A percentile compares a stretch with the other conserved stretches of the same genome.
Conservation (phyloP, 2,113 vertebrate genomes). For the Ondatra zibethicus region DNA sequence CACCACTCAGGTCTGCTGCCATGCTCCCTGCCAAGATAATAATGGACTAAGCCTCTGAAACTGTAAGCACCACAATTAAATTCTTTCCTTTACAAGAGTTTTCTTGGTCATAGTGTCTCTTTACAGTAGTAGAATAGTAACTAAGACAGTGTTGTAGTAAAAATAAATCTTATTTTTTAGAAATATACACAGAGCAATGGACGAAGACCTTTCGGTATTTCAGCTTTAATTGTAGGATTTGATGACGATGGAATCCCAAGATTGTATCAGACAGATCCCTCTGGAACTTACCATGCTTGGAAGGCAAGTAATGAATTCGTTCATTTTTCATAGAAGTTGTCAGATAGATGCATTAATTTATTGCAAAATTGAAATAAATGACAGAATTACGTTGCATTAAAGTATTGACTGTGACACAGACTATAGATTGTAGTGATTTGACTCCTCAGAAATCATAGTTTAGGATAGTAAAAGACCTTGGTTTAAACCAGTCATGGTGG, state of each 20-base stretch:
- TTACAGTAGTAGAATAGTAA: not conserved
- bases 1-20: not conserved
- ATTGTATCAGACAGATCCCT: constrained; percentile 91
- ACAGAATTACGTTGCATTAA: not conserved
- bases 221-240: constrained; percentile 92
- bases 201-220: constrained; percentile 90
- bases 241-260: constrained; percentile 90
- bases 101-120: not conserved
- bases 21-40: not conserved
- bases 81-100: not conserved
- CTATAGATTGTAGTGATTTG: not conserved
- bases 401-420: not conserved
- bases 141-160: constrained; percentile 9
- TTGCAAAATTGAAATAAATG: not conserved
- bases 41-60: not conserved
- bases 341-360: not conserved
- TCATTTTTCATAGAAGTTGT: constrained; percentile 41
- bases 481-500: not conserved
- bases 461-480: not conserved
- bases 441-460: not conserved
- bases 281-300: constrained; percentile 92
- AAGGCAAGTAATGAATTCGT: constrained; percentile 84
- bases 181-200: constrained; percentile 89
- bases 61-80: not conserved
- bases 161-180: constrained; percentile 65